Evolutionary conservation across 2,888 invertebrate genomes (phyloP).

Genomic region (Polietes domitor): DNA sequence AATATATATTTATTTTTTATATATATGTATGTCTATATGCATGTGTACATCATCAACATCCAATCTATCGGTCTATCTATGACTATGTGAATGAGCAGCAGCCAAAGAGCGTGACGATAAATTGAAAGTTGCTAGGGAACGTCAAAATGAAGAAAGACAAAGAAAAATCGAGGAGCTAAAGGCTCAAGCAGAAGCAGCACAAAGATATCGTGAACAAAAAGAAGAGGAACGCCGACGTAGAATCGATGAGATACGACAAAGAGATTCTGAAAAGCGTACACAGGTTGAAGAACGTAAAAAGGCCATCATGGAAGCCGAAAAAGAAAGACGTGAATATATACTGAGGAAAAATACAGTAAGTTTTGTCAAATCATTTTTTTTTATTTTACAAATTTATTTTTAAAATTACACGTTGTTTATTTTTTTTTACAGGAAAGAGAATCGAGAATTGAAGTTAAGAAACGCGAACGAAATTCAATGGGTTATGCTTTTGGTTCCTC

Average conservation of each 20-base stretch:
- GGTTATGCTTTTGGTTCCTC: slow-evolving; percentile 96
- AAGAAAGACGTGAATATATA: slow-evolving; percentile 92
- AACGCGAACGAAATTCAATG: slow-evolving; percentile 87
- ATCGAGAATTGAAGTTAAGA: slow-evolving; percentile 90
- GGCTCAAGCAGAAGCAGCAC: slow-evolving; percentile 93
- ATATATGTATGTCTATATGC: neutral
- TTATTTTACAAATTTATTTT: too few species aligned
- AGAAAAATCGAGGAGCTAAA: slow-evolving; percentile 94
- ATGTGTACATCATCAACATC: slow-evolving; percentile 2
- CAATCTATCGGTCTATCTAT: neutral
- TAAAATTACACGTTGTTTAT: too few species aligned
- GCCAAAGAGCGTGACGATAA: slow-evolving; percentile 84
- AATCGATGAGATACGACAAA: slow-evolving; percentile 90
- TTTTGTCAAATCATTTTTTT: slow-evolving; percentile 5
- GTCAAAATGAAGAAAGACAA: slow-evolving; percentile 94
- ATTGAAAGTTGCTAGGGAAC: slow-evolving; percentile 89
- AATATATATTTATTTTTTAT: slow-evolving; percentile 21
- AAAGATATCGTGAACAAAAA: slow-evolving; percentile 93
- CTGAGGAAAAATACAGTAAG: slow-evolving; percentile 88
- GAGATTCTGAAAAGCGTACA: slow-evolving; percentile 87
- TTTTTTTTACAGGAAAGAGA: slow-evolving; percentile 84
- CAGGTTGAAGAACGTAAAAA: slow-evolving; percentile 94
- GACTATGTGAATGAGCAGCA: slow-evolving; percentile 54
- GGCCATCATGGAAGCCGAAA: slow-evolving; percentile 93
- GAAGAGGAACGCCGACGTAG: slow-evolving; percentile 91